phyloP scores from a whole-genome alignment of 64 coral and sea anemone genomes.

The Stylophora pistillata region DNA sequence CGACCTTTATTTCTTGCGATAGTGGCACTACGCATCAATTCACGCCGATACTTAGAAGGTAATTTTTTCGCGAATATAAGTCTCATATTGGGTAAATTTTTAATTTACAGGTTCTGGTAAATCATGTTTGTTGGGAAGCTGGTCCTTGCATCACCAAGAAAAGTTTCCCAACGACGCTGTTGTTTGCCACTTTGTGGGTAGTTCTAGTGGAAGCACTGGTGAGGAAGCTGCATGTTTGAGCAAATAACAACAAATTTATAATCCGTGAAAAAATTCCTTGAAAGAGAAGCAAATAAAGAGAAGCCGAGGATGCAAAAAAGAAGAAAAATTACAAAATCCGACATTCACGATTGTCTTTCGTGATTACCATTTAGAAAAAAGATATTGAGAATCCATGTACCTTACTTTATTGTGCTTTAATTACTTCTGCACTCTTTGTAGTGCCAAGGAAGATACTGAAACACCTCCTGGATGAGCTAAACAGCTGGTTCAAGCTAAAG shows the following conservation, averaged over 20 bases:
- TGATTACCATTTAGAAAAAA: too few relatives aligned
- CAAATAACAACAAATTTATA: too few relatives aligned
- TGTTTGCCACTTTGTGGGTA: constrained; percentile 74
- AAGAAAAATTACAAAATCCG: too few relatives aligned
- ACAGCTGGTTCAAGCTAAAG: constrained; percentile 14
- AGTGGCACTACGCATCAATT: too few relatives aligned
- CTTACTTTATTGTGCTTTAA: neutral
- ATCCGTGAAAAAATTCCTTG: too few relatives aligned
- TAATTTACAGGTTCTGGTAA: constrained; percentile 64
- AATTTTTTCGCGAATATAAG: neutral
- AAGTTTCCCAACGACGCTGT: constrained; percentile 58
- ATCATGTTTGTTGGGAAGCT: constrained; percentile 75
- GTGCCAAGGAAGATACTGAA: constrained; percentile 33
- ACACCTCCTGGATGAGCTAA: constrained; percentile 39
- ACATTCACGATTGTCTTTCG: too few relatives aligned
- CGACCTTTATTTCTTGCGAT: too few relatives aligned
- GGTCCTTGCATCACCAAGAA: constrained; percentile 61
- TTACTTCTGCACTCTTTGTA: neutral
- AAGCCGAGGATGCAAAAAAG: too few relatives aligned
- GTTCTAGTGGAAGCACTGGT: constrained; percentile 72
- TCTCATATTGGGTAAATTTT: neutral
- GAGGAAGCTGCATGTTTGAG: neutral
- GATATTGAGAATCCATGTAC: too few relatives aligned
- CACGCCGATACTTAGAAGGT: neutral
- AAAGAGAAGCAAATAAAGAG: too few relatives aligned